Conservation (phyloP, 2,797 vertebrate species). For the Melanotaenia boesemani region DNA sequence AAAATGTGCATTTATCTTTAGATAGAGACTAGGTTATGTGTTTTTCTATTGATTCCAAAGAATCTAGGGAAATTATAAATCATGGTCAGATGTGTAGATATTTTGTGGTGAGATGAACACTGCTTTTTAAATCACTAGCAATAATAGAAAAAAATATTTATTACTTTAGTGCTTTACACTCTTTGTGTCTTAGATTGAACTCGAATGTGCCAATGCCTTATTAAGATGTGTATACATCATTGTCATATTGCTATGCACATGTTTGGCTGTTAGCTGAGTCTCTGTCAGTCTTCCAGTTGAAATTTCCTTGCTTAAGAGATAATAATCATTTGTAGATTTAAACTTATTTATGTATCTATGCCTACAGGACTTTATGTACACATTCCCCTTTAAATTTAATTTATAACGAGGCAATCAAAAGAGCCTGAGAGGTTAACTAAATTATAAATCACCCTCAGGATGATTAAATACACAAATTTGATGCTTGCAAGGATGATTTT, state of each 20-base stretch:
- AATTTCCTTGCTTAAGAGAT: constrained; percentile 48
- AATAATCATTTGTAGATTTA: constrained; percentile 67
- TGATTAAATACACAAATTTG: constrained; percentile 23
- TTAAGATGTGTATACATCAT: constrained; percentile 66
- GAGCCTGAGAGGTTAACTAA: constrained; percentile 16
- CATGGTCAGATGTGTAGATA: constrained; percentile 71
- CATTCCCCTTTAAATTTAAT: constrained; percentile 55
- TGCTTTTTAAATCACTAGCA: constrained; percentile 80
- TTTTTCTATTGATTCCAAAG: constrained; percentile 79
- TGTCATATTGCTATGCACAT: constrained; percentile 70
- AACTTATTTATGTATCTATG: constrained; percentile 84
- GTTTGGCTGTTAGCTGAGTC: constrained; percentile 65
- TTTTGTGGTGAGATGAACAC: constrained; percentile 70
- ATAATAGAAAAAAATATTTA: constrained; percentile 79
- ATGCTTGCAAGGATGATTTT: constrained; percentile 9
- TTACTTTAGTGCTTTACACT: constrained; percentile 81
- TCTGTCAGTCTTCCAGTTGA: constrained; percentile 65
- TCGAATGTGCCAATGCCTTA: constrained; percentile 82
- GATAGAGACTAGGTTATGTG: constrained; percentile 68
- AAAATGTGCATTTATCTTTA: constrained; percentile 67
- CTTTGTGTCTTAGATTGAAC: constrained; percentile 78
- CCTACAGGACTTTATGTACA: constrained; percentile 48
- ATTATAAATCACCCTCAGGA: constrained; percentile 21
- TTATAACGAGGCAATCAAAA: constrained; percentile 51
- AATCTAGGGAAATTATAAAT: constrained; percentile 76